Evolutionary conservation across 2,888 invertebrate species (phyloP).

Genomic region (Halocaridina rubra): DNA sequence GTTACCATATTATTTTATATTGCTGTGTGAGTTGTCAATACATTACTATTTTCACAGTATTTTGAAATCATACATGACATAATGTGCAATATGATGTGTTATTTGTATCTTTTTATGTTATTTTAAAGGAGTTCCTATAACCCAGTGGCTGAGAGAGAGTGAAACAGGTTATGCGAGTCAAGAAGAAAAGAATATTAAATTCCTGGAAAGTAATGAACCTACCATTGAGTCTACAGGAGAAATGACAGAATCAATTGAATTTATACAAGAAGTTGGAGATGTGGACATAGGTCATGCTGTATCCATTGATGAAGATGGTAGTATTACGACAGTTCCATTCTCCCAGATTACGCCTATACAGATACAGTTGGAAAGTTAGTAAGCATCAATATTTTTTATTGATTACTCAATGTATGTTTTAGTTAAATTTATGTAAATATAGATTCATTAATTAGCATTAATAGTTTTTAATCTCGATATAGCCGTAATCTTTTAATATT

Average conservation of each 20-base stretch:
- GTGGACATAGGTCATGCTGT: conserved; percentile 16
- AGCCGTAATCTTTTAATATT: too few relatives aligned
- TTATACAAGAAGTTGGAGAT: not conserved
- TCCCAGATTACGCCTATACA: conserved; percentile 44
- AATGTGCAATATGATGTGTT: too few relatives aligned
- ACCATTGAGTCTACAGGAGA: not conserved
- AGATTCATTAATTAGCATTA: too few relatives aligned
- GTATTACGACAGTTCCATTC: conserved; percentile 41
- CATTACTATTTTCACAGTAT: too few relatives aligned
- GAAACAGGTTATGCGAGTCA: not conserved
- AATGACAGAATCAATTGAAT: not conserved
- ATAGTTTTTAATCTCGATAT: too few relatives aligned
- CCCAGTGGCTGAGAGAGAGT: not conserved
- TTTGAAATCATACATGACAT: too few relatives aligned
- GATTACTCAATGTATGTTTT: too few relatives aligned
- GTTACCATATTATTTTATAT: too few relatives aligned
- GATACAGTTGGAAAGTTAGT: conserved; percentile 43
- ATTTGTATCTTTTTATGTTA: too few relatives aligned
- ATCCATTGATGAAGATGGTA: conserved; percentile 40
- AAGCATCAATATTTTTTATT: too few relatives aligned
- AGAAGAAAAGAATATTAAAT: not conserved
- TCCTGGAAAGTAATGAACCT: not conserved
- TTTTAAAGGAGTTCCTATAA: not conserved
- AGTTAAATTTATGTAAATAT: too few relatives aligned
- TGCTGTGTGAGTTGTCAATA: too few relatives aligned